Evolutionary conservation across 2,888 invertebrate species (phyloP), one percentile per base, ranked within the genome.

Genomic region (Crocallis elinguaria): DNA sequence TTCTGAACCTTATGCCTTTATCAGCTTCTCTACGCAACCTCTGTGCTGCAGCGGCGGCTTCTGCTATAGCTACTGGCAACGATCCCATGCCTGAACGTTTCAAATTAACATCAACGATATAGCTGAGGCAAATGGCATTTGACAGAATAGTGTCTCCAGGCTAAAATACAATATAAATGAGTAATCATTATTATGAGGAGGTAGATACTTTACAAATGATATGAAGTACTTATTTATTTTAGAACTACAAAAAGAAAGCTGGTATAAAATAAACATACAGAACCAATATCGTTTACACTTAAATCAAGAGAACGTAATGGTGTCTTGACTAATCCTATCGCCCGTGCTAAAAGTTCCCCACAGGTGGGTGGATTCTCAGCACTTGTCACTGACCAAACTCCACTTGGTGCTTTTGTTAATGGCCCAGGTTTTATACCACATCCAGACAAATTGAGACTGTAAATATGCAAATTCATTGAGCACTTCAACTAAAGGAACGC

Each of bases 221-320:
- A 19, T n/a, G 5, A 19, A 19, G 19, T 19, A n/a, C 9, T 25
- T 9, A 9, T 25, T 25, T n/a, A 25, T 1, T n/a, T 1, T n/a
- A 8, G n/a, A 25, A 8, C n/a, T 25, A 25, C 9, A 7, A n/a
- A n/a, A n/a, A n/a, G n/a, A n/a, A n/a, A n/a, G n/a, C n/a, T n/a
- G n/a, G n/a, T n/a, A n/a, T n/a, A n/a, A n/a, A n/a, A n/a, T n/a
- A n/a, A n/a, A 79, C 84, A 64, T 72, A 91, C 92, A 12, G 86
- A 84, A 46, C 92, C 92, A 62, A 92, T 87, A 54, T 92, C 70
- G 68, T 92, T 92, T 3, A 92, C 91, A 66, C 92, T 92, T 55
- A 92, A 72, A 55, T 92, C 92, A 54, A 92, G 73, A 9, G 82
- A 83, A 42, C 92, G 74, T 43, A 92, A 68, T 2, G 92, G 92